A percentile compares a stretch with the other conserved stretches of the same genome.
Evolutionary conservation across 2,113 vertebrate species (phyloP).

Genomic region (Uria aalge): DNA sequence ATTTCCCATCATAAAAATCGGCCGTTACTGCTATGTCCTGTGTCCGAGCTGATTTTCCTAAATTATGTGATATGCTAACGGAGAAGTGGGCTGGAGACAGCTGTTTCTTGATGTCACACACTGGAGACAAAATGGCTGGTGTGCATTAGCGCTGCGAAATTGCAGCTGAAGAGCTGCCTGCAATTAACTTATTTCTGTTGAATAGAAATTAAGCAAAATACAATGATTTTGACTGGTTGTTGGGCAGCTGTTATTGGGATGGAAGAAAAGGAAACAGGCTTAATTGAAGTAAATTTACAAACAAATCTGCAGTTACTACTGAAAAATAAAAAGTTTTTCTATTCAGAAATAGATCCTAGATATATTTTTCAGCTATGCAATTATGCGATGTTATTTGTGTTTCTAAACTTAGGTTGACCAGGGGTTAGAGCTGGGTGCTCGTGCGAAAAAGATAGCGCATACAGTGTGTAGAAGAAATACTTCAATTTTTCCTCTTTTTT

Average conservation of each 20-base stretch:
- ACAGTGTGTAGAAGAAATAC: not conserved
- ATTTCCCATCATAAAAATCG: not conserved
- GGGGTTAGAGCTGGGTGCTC: not conserved
- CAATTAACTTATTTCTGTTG: slow-evolving; percentile 59
- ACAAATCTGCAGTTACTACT: not conserved
- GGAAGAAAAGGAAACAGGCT: slow-evolving; percentile 20
- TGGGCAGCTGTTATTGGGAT: slow-evolving; percentile 12
- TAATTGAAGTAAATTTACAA: slow-evolving; percentile 54
- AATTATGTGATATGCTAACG: slow-evolving; percentile 19
- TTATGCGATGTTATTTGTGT: not conserved
- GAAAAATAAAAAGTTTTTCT: slow-evolving; percentile 26
- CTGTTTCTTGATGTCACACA: slow-evolving; percentile 38
- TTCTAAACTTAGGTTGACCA: not conserved
- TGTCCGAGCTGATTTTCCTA: not conserved
- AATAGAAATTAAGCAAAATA: slow-evolving; percentile 34
- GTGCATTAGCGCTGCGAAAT: slow-evolving; percentile 46
- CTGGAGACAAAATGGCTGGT: slow-evolving; percentile 71
- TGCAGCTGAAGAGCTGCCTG: slow-evolving; percentile 42
- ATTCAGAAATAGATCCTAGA: not conserved
- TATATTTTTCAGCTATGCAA: not conserved
- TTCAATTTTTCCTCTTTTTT: not conserved
- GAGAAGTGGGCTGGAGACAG: slow-evolving; percentile 36
- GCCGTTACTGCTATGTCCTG: not conserved
- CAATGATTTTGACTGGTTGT: slow-evolving; percentile 26
- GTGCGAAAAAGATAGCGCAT: not conserved